Percentiles rank a stretch among this genome's conserved stretches.
These are phyloP conservation scores for Melieria omissa DNA, from an alignment of 2,888 invertebrate genomes.

Conservation along the genomic window DNA sequence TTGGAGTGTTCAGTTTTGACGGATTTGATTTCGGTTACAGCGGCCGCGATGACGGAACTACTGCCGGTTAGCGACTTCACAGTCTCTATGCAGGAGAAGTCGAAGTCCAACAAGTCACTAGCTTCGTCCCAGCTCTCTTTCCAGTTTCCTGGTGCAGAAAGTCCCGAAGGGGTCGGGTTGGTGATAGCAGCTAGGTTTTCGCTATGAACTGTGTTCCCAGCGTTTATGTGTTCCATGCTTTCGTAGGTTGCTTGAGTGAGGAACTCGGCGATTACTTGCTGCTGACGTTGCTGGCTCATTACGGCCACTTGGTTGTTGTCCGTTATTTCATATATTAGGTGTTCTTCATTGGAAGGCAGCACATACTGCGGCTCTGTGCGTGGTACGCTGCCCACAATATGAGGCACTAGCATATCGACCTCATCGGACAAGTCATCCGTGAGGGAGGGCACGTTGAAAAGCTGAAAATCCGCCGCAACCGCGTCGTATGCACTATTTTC, in stretches of 20 bases:
- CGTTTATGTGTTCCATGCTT: constrained; percentile 1
- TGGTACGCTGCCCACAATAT: constrained; percentile 14
- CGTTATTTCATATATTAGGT: constrained; percentile 57
- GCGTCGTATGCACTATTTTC: constrained; percentile 38
- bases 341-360: constrained; percentile 42
- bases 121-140: not conserved
- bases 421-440: constrained; percentile 50
- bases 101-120: constrained; percentile 43
- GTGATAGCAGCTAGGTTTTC: too few relatives aligned
- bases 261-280: constrained; percentile 59
- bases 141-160: too few relatives aligned
- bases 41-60: constrained; percentile 30
- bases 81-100: constrained; percentile 58
- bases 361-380: constrained; percentile 37
- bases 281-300: constrained; percentile 59
- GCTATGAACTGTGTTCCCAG: constrained; percentile 2
- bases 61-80: constrained; percentile 44
- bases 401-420: constrained; percentile 10
- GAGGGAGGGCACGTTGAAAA: constrained; percentile 58
- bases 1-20: constrained; percentile 44
- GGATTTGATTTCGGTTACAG: constrained; percentile 20
- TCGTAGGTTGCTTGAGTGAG: constrained; percentile 58
- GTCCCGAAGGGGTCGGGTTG: too few relatives aligned
- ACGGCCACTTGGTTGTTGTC: constrained; percentile 55
- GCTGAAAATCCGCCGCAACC: constrained; percentile 50